Percentiles rank a stretch among this genome's conserved stretches.
phyloP scores from a whole-genome alignment of 2,113 vertebrate genomes.

The Cebus imitator region DNA sequence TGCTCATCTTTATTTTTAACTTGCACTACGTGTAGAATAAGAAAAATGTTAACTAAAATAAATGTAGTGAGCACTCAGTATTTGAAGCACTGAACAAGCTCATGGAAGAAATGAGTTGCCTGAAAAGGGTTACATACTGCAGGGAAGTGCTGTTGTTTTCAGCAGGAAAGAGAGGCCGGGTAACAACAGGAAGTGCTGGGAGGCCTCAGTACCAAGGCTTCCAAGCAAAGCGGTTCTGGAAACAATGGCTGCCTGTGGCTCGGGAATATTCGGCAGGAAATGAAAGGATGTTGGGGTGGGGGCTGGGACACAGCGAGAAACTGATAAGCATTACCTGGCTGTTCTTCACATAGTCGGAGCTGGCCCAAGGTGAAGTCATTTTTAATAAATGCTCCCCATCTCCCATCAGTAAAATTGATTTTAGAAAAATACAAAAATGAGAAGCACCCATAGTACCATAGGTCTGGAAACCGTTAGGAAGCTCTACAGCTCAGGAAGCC shows the following conservation, averaged over 20 bases:
- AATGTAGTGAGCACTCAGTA: not conserved
- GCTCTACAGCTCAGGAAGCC: conserved; percentile 41
- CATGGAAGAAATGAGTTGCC: conserved; percentile 16
- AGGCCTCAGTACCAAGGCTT: conserved; percentile 76
- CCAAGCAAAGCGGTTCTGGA: conserved; percentile 76
- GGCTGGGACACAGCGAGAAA: conserved; percentile 76
- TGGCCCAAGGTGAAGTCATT: conserved; percentile 33
- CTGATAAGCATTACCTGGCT: conserved; percentile 86
- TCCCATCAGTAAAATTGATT: conserved; percentile 66
- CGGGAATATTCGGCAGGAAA: conserved; percentile 83
- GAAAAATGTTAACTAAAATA: not conserved
- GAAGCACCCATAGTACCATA: conserved; percentile 57
- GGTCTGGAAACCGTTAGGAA: conserved; percentile 56
- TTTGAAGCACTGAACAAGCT: not conserved
- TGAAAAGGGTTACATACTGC: conserved; percentile 81
- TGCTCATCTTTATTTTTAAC: not conserved
- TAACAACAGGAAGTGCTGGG: conserved; percentile 88
- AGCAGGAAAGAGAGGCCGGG: conserved; percentile 85
- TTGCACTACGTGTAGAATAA: not conserved
- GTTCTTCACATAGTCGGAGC: conserved; percentile 75
- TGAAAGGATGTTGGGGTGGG: conserved; percentile 75
- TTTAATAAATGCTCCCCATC: conserved; percentile 69
- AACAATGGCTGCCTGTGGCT: conserved; percentile 85
- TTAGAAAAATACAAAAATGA: conserved; percentile 78
- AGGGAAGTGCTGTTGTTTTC: conserved; percentile 85